phyloP scores from a whole-genome alignment of 1,140 invertebrate species.

The Macrosteles quadrilineatus region DNA sequence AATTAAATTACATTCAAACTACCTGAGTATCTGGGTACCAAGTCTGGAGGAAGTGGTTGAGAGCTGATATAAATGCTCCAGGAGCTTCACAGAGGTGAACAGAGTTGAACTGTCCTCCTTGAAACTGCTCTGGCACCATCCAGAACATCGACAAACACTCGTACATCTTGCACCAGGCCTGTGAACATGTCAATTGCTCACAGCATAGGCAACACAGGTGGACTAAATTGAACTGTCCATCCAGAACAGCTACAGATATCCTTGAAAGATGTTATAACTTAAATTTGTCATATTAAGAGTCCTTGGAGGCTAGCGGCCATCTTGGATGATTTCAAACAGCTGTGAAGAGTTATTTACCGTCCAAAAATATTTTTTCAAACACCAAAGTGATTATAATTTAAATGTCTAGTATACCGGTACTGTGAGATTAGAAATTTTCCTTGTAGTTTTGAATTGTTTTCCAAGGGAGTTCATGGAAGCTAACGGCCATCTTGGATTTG shows the following conservation, averaged over 20 bases:
- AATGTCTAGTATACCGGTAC: too few relatives aligned
- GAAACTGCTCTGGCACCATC: slow-evolving; percentile 57
- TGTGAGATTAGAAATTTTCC: too few relatives aligned
- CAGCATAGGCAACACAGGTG: background rate
- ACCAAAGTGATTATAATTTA: too few relatives aligned
- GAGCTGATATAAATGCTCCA: slow-evolving; percentile 85
- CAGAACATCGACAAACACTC: slow-evolving; percentile 72
- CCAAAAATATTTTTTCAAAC: too few relatives aligned
- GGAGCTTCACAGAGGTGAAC: slow-evolving; percentile 94
- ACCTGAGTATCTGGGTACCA: slow-evolving; percentile 59
- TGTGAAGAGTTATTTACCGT: too few relatives aligned
- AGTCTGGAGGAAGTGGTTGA: slow-evolving; percentile 81
- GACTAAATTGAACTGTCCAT: background rate
- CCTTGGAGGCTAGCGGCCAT: background rate
- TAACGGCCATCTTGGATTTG: too few relatives aligned
- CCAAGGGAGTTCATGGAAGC: too few relatives aligned
- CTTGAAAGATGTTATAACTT: background rate
- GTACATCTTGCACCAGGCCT: slow-evolving; percentile 91
- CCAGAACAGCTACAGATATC: background rate
- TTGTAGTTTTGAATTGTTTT: too few relatives aligned
- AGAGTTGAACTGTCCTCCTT: slow-evolving; percentile 59
- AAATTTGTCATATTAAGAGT: background rate
- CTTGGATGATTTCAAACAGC: slow-evolving; percentile 20
- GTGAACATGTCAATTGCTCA: slow-evolving; percentile 40
- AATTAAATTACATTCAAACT: too few relatives aligned